Evolutionary conservation across 2,888 invertebrate genomes (phyloP), one percentile per base, ranked within the genome.

Genomic region (Cryptus armator): DNA sequence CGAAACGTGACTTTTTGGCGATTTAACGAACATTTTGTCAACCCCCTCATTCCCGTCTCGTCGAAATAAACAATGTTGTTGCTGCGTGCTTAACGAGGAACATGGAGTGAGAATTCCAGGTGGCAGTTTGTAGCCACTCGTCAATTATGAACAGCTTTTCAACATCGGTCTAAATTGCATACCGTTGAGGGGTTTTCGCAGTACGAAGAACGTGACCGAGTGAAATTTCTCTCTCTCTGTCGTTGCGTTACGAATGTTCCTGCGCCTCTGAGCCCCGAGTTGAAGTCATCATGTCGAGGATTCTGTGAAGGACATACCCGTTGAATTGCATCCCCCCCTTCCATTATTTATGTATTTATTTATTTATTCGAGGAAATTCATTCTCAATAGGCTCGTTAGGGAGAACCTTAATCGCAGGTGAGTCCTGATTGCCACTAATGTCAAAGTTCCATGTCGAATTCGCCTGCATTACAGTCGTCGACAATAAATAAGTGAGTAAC

Each of bases 61-160:
- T 46, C 46, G 51, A 10, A 53, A 62, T 56, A 68, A 77, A 77
- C 68, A 77, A 24, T 56, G 70, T 71, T 56, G 70, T 71, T 48
- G 32, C 72, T 67, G 79, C 77, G 81, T 44, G 80, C 66, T 86
- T 75, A 85, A 86, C 86, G 83, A 81, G 84, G 78, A 80, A 9
- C 72, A 81, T 72, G 67, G 59, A 84, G 77, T 72, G 37, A 24
- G 46, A 64, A 53, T 59, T 79, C 24, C 74, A 79, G 53, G 53
- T 24, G 43, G 62, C 56, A 51, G 51, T 37, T 71, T 72, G 46
- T 56, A 81, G 88, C 88, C 87, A 89, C 87, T 90, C 90, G 89
- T 89, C 90, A 90, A 90, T 90, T 90, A 90, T 90, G 88, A 89
- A 90, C 83, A 87, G 83, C 86, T 87, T 86, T 86, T 80, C 86